phyloP scores from a whole-genome alignment of 2,888 invertebrate genomes.

The Allolobophora icterica region DNA sequence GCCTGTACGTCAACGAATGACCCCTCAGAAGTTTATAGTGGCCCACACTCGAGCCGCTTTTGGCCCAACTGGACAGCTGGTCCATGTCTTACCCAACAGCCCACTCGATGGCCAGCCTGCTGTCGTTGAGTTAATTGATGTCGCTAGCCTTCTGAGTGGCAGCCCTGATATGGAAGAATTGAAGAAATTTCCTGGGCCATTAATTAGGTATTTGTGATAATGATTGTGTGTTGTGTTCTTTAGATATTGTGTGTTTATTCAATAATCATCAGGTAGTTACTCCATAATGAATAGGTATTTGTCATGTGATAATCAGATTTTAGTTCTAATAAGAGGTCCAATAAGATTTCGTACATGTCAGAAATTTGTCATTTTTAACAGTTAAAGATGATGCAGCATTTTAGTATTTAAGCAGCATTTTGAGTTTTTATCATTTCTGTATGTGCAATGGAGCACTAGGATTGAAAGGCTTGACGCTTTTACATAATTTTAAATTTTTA shows the following conservation, averaged over 20 bases:
- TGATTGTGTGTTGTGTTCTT: not conserved
- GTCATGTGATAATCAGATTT: not conserved
- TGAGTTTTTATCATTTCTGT: not conserved
- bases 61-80: slow-evolving; percentile 72
- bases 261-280: not conserved
- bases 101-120: slow-evolving; percentile 82
- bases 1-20: slow-evolving; percentile 69
- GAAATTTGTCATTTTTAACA: not conserved
- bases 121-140: slow-evolving; percentile 76
- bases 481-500: too few species aligned
- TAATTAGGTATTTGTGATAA: slow-evolving; percentile 71
- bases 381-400: not conserved
- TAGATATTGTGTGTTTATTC: not conserved
- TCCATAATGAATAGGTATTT: not conserved
- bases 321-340: too few species aligned
- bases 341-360: not conserved
- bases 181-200: slow-evolving; percentile 81
- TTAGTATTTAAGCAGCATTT: not conserved
- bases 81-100: slow-evolving; percentile 80
- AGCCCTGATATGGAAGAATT: slow-evolving; percentile 63
- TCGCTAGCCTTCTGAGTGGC: slow-evolving; percentile 61
- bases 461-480: too few species aligned
- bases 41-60: slow-evolving; percentile 74
- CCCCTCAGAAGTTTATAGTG: slow-evolving; percentile 82
- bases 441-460: too few species aligned